Evolutionary conservation across 2,888 invertebrate species (phyloP).

Genomic region (Ernsta delagoae): DNA sequence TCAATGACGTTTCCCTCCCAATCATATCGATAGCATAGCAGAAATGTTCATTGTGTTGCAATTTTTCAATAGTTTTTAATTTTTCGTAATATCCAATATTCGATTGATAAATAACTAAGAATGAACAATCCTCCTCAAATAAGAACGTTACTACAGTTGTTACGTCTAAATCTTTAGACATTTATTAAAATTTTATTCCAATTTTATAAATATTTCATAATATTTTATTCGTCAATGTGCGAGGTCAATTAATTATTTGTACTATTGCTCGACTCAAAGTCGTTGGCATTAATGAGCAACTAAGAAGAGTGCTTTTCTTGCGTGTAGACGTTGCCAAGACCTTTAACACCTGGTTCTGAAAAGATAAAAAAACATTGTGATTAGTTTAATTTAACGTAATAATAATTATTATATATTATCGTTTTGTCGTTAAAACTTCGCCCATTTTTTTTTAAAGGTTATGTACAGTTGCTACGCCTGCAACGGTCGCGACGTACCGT

Average conservation of each 20-base stretch:
- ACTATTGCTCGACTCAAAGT: constrained; percentile 50
- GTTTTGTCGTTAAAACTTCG: no score
- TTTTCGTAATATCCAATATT: no score
- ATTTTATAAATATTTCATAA: constrained; percentile 45
- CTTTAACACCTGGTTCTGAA: constrained; percentile 71
- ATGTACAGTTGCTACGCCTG: no score
- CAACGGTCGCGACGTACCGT: not conserved
- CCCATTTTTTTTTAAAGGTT: no score
- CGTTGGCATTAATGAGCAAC: constrained; percentile 47
- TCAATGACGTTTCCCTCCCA: not conserved
- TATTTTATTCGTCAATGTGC: constrained; percentile 53
- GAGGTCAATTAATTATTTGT: constrained; percentile 68
- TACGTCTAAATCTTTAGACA: no score
- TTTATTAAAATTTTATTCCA: constrained; percentile 3
- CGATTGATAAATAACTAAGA: no score
- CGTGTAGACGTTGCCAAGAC: constrained; percentile 77
- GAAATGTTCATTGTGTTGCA: not conserved
- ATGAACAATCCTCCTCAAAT: no score
- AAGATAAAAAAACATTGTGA: constrained; percentile 48
- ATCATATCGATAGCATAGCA: not conserved
- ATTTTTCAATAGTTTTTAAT: not conserved
- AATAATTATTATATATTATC: no score
- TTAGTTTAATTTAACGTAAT: not conserved
- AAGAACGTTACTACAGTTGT: no score
- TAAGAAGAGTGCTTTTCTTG: constrained; percentile 74